Evolutionary conservation across 2,113 vertebrate genomes (phyloP).

Genomic region (Malurus alboscapulatus): DNA sequence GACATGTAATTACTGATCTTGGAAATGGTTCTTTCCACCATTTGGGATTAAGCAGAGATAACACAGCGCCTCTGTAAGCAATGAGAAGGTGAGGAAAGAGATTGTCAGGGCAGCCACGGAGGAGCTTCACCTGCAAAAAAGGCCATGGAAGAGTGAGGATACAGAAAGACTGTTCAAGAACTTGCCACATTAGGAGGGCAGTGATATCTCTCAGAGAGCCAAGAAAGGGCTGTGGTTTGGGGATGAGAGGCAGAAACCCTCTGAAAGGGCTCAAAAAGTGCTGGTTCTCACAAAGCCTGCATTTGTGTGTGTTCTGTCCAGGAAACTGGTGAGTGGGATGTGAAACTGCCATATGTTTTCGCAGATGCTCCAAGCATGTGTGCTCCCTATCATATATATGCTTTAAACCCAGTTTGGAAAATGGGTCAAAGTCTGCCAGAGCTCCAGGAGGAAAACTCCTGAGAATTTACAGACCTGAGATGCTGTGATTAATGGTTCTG

Average conservation of each 20-base stretch:
- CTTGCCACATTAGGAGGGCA: not conserved
- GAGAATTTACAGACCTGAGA: conserved; percentile 8
- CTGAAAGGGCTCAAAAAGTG: not conserved
- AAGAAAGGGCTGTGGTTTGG: not conserved
- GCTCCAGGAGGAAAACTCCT: not conserved
- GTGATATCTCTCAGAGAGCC: not conserved
- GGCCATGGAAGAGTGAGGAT: not conserved
- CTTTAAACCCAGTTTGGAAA: not conserved
- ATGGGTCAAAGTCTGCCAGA: not conserved
- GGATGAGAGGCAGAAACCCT: conserved; percentile 2
- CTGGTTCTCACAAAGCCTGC: conserved; percentile 7
- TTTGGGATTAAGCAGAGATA: not conserved
- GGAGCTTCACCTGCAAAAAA: not conserved
- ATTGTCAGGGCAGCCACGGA: not conserved
- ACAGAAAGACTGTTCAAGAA: not conserved
- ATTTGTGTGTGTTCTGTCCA: not conserved
- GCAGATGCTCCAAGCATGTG: conserved; percentile 41
- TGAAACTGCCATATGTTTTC: conserved; percentile 40
- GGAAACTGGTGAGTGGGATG: conserved; percentile 48
- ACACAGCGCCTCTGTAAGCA: not conserved
- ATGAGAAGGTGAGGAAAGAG: not conserved
- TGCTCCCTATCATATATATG: not conserved
- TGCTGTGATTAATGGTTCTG: conserved; percentile 4
- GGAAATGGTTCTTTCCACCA: not conserved
- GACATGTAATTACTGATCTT: not conserved